Base-by-base conservation (phyloP, 2,888 invertebrate species). In the Peribatodes rhomboidaria region DNA sequence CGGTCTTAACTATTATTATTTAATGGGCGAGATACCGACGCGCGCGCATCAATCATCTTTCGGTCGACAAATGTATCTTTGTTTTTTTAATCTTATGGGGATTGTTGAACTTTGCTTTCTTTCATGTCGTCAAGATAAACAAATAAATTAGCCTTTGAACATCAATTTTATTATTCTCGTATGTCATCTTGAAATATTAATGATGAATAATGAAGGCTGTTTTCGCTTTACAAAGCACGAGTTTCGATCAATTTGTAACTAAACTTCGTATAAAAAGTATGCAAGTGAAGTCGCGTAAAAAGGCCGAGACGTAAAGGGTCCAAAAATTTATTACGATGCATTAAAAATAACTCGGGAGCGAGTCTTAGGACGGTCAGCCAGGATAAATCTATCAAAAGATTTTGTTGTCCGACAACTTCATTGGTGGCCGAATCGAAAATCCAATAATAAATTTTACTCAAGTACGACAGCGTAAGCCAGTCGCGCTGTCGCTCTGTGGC, bases 331-430 rank as follows among this genome's bases (percentile, higher is more conserved):
- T 90, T 82, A 86, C 88, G 81, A 82, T 77, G 84, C 86, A 87
- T 91, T 90, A 87, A 89, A 90, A 89, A 91, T 92, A 87, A 90
- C 83, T 87, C 88, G 81, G 86, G 83, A 87, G 85, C 85, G 82
- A 85, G 81, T 87, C 87, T 90, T 90, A 90, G 92, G 89, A 88
- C 90, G 91, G 91, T 89, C 90, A 90, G 83, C 89, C 88, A 87
- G 92, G 92, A 93, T 92, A 92, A 92, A 92, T 93, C 92, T 92
- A 93, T 92, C 92, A 93, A 90, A 92, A 92, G 92, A 93, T 92
- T 93, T 92, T 92, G 92, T 92, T 90, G 92, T 92, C 91, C 90
- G 90, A 93, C 92, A 92, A 91, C 92, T 91, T 92, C 92, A 93
- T 93, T 92, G 92, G 92, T 93, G 92, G 92, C 92, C 92, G 90